Percentiles rank a stretch among this genome's conserved stretches.
phyloP scores from a whole-genome alignment of 2,113 vertebrate species.

The Ciconia boyciana region DNA sequence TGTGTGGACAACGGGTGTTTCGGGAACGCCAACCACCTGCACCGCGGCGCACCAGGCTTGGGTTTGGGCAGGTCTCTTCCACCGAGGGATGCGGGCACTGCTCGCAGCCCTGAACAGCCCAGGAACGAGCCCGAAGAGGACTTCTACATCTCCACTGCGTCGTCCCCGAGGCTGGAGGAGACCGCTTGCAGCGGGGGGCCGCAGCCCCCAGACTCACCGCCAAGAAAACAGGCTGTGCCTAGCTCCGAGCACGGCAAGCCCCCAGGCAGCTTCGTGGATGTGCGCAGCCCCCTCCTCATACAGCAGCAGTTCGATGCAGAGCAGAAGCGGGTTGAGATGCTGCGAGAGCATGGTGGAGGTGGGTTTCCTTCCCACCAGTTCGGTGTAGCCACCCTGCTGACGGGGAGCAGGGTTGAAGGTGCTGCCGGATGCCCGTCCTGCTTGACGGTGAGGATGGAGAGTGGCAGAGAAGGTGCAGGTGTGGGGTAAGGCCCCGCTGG shows the following conservation, averaged over 20 bases:
- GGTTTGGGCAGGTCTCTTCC: background rate
- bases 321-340: background rate
- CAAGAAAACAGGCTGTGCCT: background rate
- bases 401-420: background rate
- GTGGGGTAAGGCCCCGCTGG: rapidly evolving
- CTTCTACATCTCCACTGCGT: background rate
- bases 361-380: background rate
- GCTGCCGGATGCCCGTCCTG: background rate
- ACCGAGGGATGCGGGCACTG: rapidly evolving
- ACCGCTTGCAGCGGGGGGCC: rapidly evolving
- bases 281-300: background rate
- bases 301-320: background rate
- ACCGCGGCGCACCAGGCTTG: rapidly evolving
- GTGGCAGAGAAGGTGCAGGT: background rate
- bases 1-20: slow-evolving; percentile 46
- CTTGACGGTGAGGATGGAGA: background rate
- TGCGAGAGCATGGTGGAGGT: background rate
- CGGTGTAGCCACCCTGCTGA: background rate
- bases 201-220: background rate
- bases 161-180: rapidly evolving
- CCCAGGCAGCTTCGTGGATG: background rate
- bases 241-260: rapidly evolving
- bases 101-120: background rate
- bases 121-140: background rate
- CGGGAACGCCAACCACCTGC: slow-evolving; percentile 22